Evolutionary conservation across 2,113 vertebrate genomes (phyloP).

Genomic region (Cyphomyrus plagiostoma): DNA sequence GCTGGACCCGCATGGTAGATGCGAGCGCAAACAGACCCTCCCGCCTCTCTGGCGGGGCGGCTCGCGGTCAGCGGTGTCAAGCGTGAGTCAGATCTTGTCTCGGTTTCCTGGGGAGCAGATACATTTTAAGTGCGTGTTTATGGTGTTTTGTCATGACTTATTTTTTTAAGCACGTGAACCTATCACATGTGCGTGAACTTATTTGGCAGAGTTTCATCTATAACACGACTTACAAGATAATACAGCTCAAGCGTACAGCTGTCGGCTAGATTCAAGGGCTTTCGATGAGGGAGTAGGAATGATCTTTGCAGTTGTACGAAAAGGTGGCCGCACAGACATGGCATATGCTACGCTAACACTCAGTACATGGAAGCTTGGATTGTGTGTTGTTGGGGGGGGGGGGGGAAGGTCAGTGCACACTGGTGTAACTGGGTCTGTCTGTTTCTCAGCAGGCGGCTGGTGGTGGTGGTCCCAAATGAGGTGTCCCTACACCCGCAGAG

Average conservation of each 20-base stretch:
- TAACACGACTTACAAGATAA: background rate
- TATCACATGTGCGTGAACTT: background rate
- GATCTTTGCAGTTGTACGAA: background rate
- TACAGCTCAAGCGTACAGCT: background rate
- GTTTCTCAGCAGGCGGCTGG: conserved; percentile 70
- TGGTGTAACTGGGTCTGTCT: background rate
- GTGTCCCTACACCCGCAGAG: conserved; percentile 77
- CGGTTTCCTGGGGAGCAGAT: background rate
- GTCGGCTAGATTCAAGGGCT: background rate
- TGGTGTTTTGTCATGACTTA: background rate
- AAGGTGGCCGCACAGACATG: background rate
- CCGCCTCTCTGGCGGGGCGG: background rate
- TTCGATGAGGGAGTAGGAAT: background rate
- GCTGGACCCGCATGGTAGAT: background rate
- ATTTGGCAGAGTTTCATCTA: background rate
- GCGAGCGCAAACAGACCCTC: background rate
- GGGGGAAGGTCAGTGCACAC: background rate
- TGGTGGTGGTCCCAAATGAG: conserved; percentile 89
- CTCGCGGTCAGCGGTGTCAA: background rate
- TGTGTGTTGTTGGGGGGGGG: background rate
- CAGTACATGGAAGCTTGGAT: background rate
- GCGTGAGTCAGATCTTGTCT: background rate
- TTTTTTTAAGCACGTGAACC: background rate
- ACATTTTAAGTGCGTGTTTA: background rate
- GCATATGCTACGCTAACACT: background rate